These are phyloP conservation scores for Xerus rutilus DNA, from an alignment of 2,797 vertebrate species.

Conservation along the genomic window DNA sequence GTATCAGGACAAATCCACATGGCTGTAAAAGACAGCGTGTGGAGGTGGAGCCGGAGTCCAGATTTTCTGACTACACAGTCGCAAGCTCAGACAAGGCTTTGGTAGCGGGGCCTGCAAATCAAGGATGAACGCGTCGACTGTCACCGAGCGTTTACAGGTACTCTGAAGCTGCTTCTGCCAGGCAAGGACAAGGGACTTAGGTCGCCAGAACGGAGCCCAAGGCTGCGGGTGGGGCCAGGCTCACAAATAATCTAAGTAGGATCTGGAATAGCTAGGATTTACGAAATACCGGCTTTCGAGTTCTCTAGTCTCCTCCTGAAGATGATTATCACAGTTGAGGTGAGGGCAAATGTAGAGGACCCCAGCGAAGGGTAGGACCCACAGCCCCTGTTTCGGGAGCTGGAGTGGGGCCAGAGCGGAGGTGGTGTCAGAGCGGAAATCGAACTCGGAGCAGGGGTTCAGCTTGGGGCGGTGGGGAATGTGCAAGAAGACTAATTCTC, in stretches of 20 bases:
- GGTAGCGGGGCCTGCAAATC: neutral
- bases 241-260: neutral
- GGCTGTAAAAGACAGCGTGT: conserved; percentile 48
- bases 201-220: neutral
- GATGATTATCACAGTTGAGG: neutral
- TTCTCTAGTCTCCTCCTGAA: conserved; percentile 3
- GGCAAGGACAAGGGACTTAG: fast-evolving
- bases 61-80: conserved; percentile 1
- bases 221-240: conserved; percentile 25
- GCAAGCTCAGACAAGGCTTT: neutral
- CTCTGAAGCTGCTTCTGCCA: fast-evolving
- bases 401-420: conserved; percentile 10
- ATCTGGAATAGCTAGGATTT: conserved; percentile 50
- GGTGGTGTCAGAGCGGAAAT: neutral
- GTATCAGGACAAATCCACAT: neutral
- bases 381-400: neutral
- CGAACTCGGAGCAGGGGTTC: neutral
- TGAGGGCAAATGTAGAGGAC: neutral
- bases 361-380: neutral
- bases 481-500: neutral
- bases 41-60: conserved; percentile 68
- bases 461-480: neutral
- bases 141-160: neutral
- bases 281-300: neutral
- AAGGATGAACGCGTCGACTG: neutral